Evolutionary conservation across 2,797 vertebrate species (phyloP), one percentile per base, ranked within the genome.

Genomic region (Sebastes taczanowskii): DNA sequence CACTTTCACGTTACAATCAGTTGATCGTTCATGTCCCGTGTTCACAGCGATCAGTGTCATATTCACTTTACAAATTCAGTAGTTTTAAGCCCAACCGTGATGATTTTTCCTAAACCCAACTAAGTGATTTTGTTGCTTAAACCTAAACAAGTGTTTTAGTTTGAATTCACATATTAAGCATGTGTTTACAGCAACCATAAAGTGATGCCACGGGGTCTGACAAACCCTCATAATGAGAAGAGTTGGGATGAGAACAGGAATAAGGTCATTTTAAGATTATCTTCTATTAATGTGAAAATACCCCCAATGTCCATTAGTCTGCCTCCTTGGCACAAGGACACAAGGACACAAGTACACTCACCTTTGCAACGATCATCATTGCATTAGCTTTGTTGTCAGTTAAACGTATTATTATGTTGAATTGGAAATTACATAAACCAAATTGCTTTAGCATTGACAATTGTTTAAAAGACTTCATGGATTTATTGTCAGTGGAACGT

Each of bases 351-450:
- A 25, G 25, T 11, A 46, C 16, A 23, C 63, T 46, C 34, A 46
- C 23, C 62, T 23, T 63, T 34, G 13, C 22, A 25, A 23, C 14
- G 5, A 49, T 49, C 35, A 25, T 64, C 34, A 25, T 46, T 65
- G 38, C 23, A 42, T 65, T 46, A 65, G 63, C 63, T 65, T 65
- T 65, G 18, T 0, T 46, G 63, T 65, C 35, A 65, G 63, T 65
- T 65, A 46, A 46, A 65, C 8, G 3, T 2, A 27, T 42, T 1
- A 46, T 65, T 65, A 65, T 42, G 22, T 46, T 65, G 8, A 6
- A 65, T 46, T 46, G 9, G 38, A 65, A 65, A 46, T 65, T 4
- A 27, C 35, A 46, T 27, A 20, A 65, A 65, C 62, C 22, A 25
- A 64, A 64, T 42, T 64, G 35, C 35, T 65, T 27, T 10, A 4